Percentiles rank a stretch among this genome's conserved stretches.
These are phyloP conservation scores for Orthosia incerta DNA, from an alignment of 2,888 invertebrate species.

Conservation along the genomic window DNA sequence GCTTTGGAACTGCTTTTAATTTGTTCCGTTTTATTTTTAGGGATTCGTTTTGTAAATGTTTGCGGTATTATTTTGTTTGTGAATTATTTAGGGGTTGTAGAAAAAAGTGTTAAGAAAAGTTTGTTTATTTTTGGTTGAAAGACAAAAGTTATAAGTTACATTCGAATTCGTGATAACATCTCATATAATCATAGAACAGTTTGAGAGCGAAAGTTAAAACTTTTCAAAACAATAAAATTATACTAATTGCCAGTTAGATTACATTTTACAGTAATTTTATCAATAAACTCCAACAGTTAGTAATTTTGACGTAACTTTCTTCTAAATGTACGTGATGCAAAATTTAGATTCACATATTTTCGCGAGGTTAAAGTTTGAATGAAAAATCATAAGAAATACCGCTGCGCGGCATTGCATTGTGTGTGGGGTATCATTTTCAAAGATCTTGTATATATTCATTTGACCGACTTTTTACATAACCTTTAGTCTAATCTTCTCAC, in stretches of 20 bases:
- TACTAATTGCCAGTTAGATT: slow-evolving; percentile 58
- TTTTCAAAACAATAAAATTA: slow-evolving; percentile 63
- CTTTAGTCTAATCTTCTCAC: slow-evolving; percentile 68
- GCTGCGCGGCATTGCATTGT: slow-evolving; percentile 64
- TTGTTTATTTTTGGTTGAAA: not conserved
- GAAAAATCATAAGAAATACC: slow-evolving; percentile 55
- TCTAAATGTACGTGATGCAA: slow-evolving; percentile 33
- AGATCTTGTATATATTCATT: slow-evolving; percentile 67
- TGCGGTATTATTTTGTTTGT: not conserved
- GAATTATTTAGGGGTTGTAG: slow-evolving; percentile 24
- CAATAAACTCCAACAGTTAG: slow-evolving; percentile 45
- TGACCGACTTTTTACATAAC: slow-evolving; percentile 69
- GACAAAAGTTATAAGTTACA: slow-evolving; percentile 1
- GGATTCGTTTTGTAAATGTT: not conserved
- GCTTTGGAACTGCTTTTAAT: slow-evolving; percentile 61
- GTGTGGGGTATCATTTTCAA: slow-evolving; percentile 59
- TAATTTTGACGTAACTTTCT: slow-evolving; percentile 55
- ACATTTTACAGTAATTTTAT: slow-evolving; percentile 48
- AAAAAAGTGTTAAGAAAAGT: slow-evolving; percentile 15
- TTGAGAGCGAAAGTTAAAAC: slow-evolving; percentile 61
- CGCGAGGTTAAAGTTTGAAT: slow-evolving; percentile 48
- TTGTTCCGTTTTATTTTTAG: slow-evolving; percentile 31
- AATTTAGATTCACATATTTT: slow-evolving; percentile 25
- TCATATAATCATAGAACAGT: slow-evolving; percentile 46
- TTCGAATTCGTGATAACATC: slow-evolving; percentile 48